These are phyloP conservation scores for Scaptomyza parva DNA, from an alignment of 2,888 invertebrate genomes.

Conservation along the genomic window DNA sequence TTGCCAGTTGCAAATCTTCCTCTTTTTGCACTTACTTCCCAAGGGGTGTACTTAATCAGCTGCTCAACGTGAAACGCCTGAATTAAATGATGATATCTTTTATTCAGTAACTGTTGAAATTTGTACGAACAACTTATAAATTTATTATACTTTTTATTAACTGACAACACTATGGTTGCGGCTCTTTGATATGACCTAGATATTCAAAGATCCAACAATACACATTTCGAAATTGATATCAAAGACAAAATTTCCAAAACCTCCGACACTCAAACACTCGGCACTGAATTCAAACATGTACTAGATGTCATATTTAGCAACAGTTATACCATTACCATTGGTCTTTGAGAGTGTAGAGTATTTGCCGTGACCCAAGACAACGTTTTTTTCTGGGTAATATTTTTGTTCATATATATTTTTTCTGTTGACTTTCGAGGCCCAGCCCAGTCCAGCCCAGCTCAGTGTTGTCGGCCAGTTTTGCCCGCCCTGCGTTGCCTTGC, in stretches of 20 bases:
- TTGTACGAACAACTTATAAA: no score
- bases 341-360: background rate
- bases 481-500: constrained; percentile 43
- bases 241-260: no score
- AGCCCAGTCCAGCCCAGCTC: background rate
- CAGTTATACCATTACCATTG: no score
- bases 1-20: constrained; percentile 1
- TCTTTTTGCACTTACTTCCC: background rate
- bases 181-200: no score
- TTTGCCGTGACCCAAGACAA: background rate
- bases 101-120: no score
- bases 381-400: background rate
- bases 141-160: no score
- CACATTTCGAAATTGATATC: no score
- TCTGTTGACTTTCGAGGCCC: constrained; percentile 8
- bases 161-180: no score
- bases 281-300: no score
- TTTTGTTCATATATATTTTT: background rate
- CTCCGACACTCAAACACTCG: no score
- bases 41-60: background rate
- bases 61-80: background rate
- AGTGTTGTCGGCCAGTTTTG: constrained; percentile 13
- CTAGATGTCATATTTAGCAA: no score
- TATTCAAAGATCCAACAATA: no score
- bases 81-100: background rate